Evolutionary conservation across 2,797 vertebrate species (phyloP).

Genomic region (Siniperca scherzeri): DNA sequence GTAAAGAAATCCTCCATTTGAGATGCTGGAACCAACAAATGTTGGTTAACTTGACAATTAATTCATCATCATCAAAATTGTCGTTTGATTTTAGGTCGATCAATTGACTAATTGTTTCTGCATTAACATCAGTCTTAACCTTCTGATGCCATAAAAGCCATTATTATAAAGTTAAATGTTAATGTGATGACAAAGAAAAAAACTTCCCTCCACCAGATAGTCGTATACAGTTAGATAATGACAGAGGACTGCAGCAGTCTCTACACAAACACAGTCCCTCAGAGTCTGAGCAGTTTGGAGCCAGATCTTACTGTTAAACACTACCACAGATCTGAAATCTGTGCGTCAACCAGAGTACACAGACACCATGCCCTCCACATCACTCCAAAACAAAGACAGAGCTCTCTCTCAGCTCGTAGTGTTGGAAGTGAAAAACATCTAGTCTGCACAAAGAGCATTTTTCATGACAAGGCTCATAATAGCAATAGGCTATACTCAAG

Average conservation of each 20-base stretch:
- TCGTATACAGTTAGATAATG: constrained; percentile 25
- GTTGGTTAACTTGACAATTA: too few species aligned
- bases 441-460: constrained; percentile 50
- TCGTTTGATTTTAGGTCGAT: not conserved
- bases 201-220: not conserved
- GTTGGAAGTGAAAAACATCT: constrained; percentile 32
- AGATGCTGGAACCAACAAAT: not conserved
- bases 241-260: constrained; percentile 6
- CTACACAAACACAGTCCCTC: constrained; percentile 19
- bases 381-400: constrained; percentile 57
- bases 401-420: constrained; percentile 34
- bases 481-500: constrained; percentile 5
- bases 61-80: too few species aligned
- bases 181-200: constrained; percentile 8
- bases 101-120: not conserved
- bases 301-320: constrained; percentile 39
- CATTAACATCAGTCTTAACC: not conserved
- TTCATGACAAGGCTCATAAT: constrained; percentile 34
- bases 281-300: constrained; percentile 28
- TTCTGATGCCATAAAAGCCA: not conserved
- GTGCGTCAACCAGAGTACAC: constrained; percentile 66
- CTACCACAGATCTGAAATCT: constrained; percentile 48
- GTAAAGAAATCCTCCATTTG: not conserved
- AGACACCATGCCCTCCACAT: constrained; percentile 51
- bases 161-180: not conserved